A percentile compares a stretch with the other conserved stretches of the same genome.
Conservation (phyloP, 2,113 vertebrate genomes). For the Phylloscopus trochiloides region DNA sequence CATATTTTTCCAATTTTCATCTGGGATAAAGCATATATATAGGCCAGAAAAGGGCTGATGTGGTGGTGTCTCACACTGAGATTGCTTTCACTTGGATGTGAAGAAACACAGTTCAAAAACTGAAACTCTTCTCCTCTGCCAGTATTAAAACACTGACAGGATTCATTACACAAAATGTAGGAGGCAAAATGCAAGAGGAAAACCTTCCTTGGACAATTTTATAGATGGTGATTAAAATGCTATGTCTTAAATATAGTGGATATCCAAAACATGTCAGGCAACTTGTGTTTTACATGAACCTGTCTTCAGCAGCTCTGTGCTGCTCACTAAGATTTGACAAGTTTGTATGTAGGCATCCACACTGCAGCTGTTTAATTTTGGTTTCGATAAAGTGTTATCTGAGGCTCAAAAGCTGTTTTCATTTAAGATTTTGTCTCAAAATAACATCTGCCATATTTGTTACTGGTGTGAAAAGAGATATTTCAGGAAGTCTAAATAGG, state of each 20-base stretch:
- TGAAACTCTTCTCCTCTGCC: neutral
- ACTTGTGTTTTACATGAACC: neutral
- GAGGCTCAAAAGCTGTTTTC: neutral
- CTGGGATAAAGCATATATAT: neutral
- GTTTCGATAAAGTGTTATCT: neutral
- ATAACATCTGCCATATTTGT: conserved; percentile 7
- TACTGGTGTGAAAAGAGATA: neutral
- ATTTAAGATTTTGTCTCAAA: neutral
- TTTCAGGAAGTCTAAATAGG: neutral
- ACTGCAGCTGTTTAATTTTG: neutral
- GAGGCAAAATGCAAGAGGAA: neutral
- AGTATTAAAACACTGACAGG: neutral
- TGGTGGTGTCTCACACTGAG: neutral
- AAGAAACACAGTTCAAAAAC: neutral
- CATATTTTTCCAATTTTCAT: neutral
- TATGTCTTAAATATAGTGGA: neutral
- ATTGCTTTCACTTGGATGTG: neutral
- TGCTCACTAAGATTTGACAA: neutral
- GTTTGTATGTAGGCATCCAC: neutral
- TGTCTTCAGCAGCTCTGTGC: neutral
- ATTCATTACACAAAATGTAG: neutral
- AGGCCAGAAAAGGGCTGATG: neutral
- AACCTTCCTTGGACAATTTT: neutral
- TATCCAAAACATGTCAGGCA: neutral
- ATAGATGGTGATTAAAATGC: neutral